Base-by-base conservation (phyloP, 2,888 invertebrate genomes). In the Trypoxylon attenuatum region DNA sequence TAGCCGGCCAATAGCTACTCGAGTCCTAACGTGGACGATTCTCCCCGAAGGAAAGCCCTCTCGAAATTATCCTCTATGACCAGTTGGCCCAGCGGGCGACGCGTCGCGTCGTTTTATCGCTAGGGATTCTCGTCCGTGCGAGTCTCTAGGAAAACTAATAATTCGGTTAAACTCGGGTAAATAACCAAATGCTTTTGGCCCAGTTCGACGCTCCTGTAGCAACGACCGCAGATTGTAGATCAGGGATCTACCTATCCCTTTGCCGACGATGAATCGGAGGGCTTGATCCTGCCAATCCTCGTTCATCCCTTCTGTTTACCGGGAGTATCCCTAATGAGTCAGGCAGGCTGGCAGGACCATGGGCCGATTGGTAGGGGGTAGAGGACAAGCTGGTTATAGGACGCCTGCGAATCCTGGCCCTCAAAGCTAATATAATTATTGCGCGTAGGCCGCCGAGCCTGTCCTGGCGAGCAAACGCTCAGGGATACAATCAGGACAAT, bases 371-470 rank as follows among this genome's bases (percentile, higher is more conserved):
- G 13, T 16, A 22, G 8, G 22, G 21, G 29, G 21, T 42, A 42
- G 49, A 42, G 39, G 56, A 58, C 19, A 3, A 25, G 42, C 43
- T 33, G 62, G 52, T 65, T 58, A 56, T 49, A 59, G 60, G 55
- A 60, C 57, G 63, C 50, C 62, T 62, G 49, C 64, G 53, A 70
- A 69, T 72, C 56, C 63, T 43, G 67, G 49, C 67, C 70, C 76
- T 78, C 77, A 77, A 73, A 82, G 80, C 80, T 82, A 82, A 82
- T 81, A 80, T 82, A 81, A 82, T 82, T 82, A 82, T 79, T 82
- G 74, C 74, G 62, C 76, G 61, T 71, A 75, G 82, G 73, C 63
- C 70, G 57, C 60, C 33, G 33, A 33, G 69, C n/a, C n/a, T n/a
- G n/a, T n/a, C n/a, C n/a, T n/a, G n/a, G 41, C 77, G 65, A 76